Base-by-base conservation (phyloP, 1,140 invertebrate species). In the Asbolus verrucosus region DNA sequence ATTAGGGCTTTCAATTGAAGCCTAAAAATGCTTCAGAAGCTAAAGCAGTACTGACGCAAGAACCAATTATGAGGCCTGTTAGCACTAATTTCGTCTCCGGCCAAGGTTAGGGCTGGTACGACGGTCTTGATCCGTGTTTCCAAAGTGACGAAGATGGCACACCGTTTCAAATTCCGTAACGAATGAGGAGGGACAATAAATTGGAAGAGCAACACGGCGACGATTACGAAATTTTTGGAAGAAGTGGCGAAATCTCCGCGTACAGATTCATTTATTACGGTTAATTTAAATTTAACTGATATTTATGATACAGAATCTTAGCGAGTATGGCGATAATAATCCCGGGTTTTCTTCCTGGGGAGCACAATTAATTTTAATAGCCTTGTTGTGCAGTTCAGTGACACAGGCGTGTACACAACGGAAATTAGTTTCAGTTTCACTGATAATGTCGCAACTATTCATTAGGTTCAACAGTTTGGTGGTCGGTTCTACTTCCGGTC, bases 381-480 rank as follows among this genome's bases (percentile, higher is more conserved):
- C 19, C 46, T 54, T 54, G 46, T 54, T 54, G 46, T 54, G 46
- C 46, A 54, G 46, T 54, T 54, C 46, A 54, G 46, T 54, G 46
- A 54, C 46, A 54, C 19, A 27, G 18, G 6, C 46, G 46, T 54
- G 46, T 63, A 66, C 65, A 33, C 41, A 41, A 50, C 65, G 65
- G 65, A 66, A 66, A 66, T 66, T 66, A 66, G 41, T 66, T 66
- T 46, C 41, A 46, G 38, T 66, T 46, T 43, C 65, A 50, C 30
- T 66, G 65, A 66, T 66, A 66, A 66, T 43, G 41, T 54, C 65
- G 19, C 65, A 66, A 66, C 65, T 66, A 66, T 66, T 66, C 65
- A 66, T 66, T 66, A 66, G 54, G 39, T 66, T 66, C 65, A 66
- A 66, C 65, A 66, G 65, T 66, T 66, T 54, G 65, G 38, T 30